Percentiles rank a stretch among this genome's conserved stretches.
These are phyloP conservation scores for Sibirionetta formosa DNA, from an alignment of 2,797 vertebrate species.

Conservation along the genomic window DNA sequence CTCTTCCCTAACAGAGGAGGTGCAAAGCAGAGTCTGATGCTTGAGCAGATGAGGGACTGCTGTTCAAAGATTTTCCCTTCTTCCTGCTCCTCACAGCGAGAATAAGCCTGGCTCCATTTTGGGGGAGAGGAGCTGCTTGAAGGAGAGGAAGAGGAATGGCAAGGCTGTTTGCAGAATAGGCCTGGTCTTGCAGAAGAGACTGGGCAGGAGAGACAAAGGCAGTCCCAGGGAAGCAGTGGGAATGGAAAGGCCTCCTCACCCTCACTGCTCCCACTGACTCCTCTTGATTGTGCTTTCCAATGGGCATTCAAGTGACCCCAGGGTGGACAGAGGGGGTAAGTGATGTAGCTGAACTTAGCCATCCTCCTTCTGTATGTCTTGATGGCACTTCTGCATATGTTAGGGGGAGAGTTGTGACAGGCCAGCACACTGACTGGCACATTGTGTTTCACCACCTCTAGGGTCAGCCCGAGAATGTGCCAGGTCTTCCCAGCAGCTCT, in stretches of 20 bases:
- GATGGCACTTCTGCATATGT: neutral
- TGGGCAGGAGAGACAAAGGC: neutral
- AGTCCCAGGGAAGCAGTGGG: neutral
- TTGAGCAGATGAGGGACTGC: neutral
- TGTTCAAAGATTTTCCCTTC: neutral
- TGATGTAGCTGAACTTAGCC: neutral
- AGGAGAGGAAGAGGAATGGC: neutral
- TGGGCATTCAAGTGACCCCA: neutral
- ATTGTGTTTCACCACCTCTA: neutral
- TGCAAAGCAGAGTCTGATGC: neutral
- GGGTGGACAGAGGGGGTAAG: neutral
- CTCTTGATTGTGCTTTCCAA: neutral
- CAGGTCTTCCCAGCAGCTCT: neutral
- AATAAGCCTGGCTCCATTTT: slow-evolving; percentile 1
- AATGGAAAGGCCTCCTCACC: neutral
- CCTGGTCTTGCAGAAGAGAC: neutral
- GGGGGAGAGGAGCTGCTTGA: neutral
- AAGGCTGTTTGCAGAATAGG: neutral
- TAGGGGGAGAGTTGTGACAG: neutral
- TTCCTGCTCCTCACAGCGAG: neutral
- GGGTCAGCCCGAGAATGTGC: neutral
- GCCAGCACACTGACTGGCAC: neutral
- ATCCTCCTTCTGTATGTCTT: neutral
- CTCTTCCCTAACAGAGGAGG: neutral
- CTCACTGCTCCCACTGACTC: neutral